Conservation (phyloP, 2,888 invertebrate species). For the Linyphia triangularis region DNA sequence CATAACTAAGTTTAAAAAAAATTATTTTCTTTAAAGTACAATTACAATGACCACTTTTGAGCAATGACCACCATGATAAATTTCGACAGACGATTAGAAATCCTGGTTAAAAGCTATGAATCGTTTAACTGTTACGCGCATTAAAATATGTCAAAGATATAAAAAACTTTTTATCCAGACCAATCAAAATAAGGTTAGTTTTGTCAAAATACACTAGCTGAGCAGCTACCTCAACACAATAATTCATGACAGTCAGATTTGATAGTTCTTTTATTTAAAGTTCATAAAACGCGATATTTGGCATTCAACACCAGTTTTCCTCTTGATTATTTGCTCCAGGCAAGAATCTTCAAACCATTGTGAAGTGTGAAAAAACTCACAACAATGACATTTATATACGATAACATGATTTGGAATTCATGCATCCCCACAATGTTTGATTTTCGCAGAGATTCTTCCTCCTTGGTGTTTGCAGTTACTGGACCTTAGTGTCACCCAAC, state of each 20-base stretch:
- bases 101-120: not conserved
- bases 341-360: not conserved
- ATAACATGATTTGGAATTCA: slow-evolving; percentile 2
- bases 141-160: not conserved
- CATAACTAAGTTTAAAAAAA: too few species aligned
- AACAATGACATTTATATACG: slow-evolving; percentile 16
- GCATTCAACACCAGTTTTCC: not conserved
- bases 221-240: too few species aligned
- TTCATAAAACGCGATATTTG: not conserved
- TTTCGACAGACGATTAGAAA: not conserved
- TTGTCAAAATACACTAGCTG: too few species aligned
- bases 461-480: not conserved
- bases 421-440: slow-evolving; percentile 6
- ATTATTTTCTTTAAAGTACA: too few species aligned
- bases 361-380: slow-evolving; percentile 3
- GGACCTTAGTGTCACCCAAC: slow-evolving; percentile 10
- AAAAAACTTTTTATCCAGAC: not conserved
- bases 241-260: not conserved
- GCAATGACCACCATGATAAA: too few species aligned
- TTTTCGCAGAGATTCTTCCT: not conserved
- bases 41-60: too few species aligned
- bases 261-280: not conserved
- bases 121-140: not conserved
- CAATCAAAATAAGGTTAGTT: not conserved
- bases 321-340: not conserved